Evolutionary conservation across 2,113 vertebrate genomes (phyloP).

Genomic region (Xenopus tropicalis): DNA sequence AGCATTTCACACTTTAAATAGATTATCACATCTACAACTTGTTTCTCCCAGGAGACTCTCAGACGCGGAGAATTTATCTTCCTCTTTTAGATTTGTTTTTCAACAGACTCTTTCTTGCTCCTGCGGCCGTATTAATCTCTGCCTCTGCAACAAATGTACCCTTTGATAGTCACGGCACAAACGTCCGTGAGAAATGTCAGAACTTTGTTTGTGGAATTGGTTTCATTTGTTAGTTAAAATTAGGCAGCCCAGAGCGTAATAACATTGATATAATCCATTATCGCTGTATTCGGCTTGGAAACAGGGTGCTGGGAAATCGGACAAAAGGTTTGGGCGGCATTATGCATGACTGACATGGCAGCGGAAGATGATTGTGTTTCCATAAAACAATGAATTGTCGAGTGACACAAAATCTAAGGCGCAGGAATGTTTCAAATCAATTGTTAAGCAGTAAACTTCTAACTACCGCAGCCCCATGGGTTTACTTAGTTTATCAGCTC

Average conservation of each 20-base stretch:
- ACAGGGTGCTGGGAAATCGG: not conserved
- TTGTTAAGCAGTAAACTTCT: no score
- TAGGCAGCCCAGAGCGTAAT: conserved; percentile 12
- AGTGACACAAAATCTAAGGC: not conserved
- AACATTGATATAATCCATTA: conserved; percentile 13
- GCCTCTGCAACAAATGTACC: conserved; percentile 39
- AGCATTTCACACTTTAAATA: conserved; percentile 34
- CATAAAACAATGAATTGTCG: conserved; percentile 13
- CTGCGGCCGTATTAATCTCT: not conserved
- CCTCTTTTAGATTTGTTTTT: conserved; percentile 37
- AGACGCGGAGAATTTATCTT: conserved; percentile 35
- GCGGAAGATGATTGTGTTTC: not conserved
- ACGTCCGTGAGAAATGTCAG: conserved; percentile 31
- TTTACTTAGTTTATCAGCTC: no score
- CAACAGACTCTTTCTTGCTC: conserved; percentile 22
- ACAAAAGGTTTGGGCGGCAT: not conserved
- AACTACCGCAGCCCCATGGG: no score
- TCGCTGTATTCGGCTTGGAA: not conserved
- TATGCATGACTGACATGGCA: not conserved
- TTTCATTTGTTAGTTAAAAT: conserved; percentile 28
- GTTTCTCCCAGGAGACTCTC: conserved; percentile 38
- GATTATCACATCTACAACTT: conserved; percentile 40
- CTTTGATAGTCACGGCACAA: conserved; percentile 25
- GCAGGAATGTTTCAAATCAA: not conserved
- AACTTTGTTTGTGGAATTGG: not conserved